Conservation (phyloP, 2,113 vertebrate species). For the Egretta garzetta region DNA sequence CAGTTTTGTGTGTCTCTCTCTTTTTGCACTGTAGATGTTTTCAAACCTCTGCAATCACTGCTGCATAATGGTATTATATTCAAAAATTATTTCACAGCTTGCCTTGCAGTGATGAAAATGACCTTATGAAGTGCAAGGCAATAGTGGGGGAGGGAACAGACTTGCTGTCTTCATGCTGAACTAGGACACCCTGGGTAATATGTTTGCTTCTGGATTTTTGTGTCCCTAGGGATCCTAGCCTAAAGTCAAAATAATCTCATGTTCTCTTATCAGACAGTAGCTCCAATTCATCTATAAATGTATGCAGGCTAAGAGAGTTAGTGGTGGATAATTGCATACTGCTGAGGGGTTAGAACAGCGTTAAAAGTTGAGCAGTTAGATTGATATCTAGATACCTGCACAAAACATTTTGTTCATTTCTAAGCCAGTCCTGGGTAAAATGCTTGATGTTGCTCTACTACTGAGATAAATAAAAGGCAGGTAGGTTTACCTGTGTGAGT, state of each 20-base stretch:
- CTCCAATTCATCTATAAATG: not conserved
- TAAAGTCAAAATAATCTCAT: not conserved
- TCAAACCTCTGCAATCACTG: not conserved
- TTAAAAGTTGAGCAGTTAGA: not conserved
- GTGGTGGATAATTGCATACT: not conserved
- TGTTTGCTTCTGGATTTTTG: not conserved
- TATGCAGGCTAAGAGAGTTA: not conserved
- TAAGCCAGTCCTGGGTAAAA: not conserved
- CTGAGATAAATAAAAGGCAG: not conserved
- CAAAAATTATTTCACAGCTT: conserved; percentile 4
- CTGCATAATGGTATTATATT: not conserved
- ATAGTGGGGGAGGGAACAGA: not conserved
- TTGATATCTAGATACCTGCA: not conserved
- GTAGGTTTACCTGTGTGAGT: not conserved
- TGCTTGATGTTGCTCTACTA: not conserved
- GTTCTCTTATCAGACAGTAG: not conserved
- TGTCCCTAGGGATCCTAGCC: not conserved
- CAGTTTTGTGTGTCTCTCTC: not conserved
- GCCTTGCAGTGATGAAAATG: conserved; percentile 2
- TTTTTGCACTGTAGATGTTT: not conserved
- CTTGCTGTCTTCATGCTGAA: not conserved
- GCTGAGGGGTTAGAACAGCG: not conserved
- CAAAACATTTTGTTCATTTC: not conserved
- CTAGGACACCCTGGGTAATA: not conserved
- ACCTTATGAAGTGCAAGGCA: not conserved